Evolutionary conservation across 1,140 invertebrate genomes (phyloP).

Genomic region (Pseudomyrmex concolor): DNA sequence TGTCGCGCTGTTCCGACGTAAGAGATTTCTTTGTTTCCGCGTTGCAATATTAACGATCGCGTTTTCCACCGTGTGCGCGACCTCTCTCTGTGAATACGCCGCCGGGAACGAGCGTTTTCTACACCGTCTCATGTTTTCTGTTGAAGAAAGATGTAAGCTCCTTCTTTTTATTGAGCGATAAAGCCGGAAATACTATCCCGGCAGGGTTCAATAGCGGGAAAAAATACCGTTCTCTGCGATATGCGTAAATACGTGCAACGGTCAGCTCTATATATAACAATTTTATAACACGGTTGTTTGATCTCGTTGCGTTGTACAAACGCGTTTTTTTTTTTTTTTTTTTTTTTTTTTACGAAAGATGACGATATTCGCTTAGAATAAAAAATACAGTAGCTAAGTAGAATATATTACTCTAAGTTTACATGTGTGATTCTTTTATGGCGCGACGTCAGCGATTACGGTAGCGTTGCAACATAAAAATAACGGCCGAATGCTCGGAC

Average conservation of each 20-base stretch:
- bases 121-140: constrained; percentile 4
- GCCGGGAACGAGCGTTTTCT: background rate
- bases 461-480: background rate
- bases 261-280: constrained; percentile 27
- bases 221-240: constrained; percentile 2
- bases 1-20: background rate
- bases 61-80: background rate
- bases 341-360: background rate
- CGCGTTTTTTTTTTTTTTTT: background rate
- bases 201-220: background rate
- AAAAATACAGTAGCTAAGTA: background rate
- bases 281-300: constrained; percentile 13
- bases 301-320: background rate
- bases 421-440: background rate
- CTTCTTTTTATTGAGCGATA: constrained; percentile 31
- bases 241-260: constrained; percentile 31
- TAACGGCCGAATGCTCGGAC: background rate
- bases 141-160: background rate
- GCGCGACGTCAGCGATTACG: background rate
- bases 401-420: background rate
- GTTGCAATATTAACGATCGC: constrained; percentile 30
- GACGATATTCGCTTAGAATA: background rate
- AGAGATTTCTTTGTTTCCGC: constrained; percentile 23
- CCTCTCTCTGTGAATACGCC: constrained; percentile 21
- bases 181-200: background rate